Conservation (phyloP, 2,888 invertebrate species). For the Scrobipalpa costella region DNA sequence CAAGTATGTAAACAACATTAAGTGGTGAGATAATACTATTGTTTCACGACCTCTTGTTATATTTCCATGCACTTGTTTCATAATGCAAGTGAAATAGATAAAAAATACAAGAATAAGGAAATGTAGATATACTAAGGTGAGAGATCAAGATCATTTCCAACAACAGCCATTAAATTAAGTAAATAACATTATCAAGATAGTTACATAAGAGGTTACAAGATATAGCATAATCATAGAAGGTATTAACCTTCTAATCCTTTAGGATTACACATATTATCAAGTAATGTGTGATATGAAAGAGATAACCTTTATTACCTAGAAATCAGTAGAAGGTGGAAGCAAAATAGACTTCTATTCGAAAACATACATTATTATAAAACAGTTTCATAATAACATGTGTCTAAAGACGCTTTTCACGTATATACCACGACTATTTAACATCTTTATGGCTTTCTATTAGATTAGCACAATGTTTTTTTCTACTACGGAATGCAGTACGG, state of each 20-base stretch:
- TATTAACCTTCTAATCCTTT: too few species aligned
- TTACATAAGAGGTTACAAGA: neutral
- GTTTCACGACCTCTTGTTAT: neutral
- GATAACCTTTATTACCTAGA: neutral
- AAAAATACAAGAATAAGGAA: neutral
- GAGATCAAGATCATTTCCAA: neutral
- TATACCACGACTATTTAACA: neutral
- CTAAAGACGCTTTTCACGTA: neutral
- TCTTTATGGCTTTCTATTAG: neutral
- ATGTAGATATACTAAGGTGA: neutral
- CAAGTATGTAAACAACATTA: too few species aligned
- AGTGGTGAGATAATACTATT: neutral
- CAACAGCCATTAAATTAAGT: neutral
- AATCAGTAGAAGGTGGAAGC: neutral
- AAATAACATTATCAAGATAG: neutral
- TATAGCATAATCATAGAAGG: slow-evolving; percentile 3
- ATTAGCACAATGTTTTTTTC: neutral
- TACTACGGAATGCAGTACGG: neutral
- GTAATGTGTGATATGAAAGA: slow-evolving; percentile 3
- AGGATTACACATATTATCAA: neutral
- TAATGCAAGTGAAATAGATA: neutral
- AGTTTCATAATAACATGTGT: neutral
- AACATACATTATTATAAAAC: neutral
- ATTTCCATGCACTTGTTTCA: neutral
- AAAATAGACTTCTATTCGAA: neutral